A percentile compares a stretch with the other conserved stretches of the same genome.
Conservation (phyloP, 2,888 invertebrate genomes). For the Pristionchus japonicus region DNA sequence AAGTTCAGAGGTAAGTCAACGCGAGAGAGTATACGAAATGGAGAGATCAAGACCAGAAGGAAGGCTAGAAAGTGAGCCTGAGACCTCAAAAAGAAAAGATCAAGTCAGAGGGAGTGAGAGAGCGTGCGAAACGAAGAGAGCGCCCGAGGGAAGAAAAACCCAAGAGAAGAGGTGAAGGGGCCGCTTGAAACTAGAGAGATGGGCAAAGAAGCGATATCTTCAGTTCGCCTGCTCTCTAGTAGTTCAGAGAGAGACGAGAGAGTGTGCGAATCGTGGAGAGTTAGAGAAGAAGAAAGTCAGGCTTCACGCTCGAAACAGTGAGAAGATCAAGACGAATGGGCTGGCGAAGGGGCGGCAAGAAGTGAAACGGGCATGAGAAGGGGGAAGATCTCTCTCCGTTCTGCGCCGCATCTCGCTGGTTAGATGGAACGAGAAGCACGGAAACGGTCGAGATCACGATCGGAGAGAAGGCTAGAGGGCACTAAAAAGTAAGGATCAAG, state of each 20-base stretch:
- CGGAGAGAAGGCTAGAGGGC: too few species aligned
- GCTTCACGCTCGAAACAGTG: not conserved
- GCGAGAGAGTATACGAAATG: too few species aligned
- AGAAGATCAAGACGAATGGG: not conserved
- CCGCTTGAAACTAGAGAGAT: not conserved
- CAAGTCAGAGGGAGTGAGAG: not conserved
- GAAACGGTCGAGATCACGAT: too few species aligned
- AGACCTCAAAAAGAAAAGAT: too few species aligned
- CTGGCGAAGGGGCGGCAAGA: not conserved
- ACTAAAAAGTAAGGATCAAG: too few species aligned
- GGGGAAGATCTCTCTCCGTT: too few species aligned
- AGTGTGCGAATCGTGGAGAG: not conserved
- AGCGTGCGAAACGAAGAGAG: not conserved
- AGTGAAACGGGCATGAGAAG: too few species aligned
- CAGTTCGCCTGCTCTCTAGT: not conserved
- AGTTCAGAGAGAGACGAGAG: not conserved
- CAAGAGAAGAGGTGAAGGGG: not conserved
- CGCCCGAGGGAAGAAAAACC: not conserved
- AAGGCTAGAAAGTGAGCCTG: too few species aligned
- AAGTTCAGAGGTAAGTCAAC: too few species aligned
- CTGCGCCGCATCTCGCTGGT: too few species aligned
- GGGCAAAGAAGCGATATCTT: not conserved
- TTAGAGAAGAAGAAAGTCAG: not conserved
- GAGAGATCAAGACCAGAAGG: too few species aligned
- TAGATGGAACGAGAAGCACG: too few species aligned